A percentile compares a stretch with the other conserved stretches of the same genome.
These are phyloP conservation scores for Drosophila melanosoma DNA, from an alignment of 2,888 invertebrate genomes.

Conservation along the genomic window DNA sequence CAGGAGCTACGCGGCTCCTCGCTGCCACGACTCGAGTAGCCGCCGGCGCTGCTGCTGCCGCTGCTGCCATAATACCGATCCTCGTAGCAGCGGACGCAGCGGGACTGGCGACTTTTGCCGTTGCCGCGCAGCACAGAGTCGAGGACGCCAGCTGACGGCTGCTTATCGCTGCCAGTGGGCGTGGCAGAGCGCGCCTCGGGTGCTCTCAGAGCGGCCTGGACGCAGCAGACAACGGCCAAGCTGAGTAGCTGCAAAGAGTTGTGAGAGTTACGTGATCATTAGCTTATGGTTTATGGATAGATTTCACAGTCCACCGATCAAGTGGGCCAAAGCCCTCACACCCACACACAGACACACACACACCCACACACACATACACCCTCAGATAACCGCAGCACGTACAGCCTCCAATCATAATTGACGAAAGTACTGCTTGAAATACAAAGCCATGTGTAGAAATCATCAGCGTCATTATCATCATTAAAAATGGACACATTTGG, in stretches of 20 bases:
- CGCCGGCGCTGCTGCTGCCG: conserved; percentile 35
- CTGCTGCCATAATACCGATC: conserved; percentile 64
- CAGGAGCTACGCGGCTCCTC: conserved; percentile 80
- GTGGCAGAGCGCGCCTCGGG: conserved; percentile 62
- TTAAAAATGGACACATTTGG: conserved; percentile 72
- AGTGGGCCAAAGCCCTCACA: conserved; percentile 68
- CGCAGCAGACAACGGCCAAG: conserved; percentile 53
- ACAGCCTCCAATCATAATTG: conserved; percentile 76
- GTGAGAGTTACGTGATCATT: conserved; percentile 55
- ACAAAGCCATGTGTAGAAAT: conserved; percentile 55
- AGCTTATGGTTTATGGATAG: conserved; percentile 70
- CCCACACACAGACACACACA: conserved; percentile 8
- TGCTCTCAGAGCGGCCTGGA: conserved; percentile 42
- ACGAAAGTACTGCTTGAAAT: conserved; percentile 59
- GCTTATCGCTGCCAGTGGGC: conserved; percentile 29
- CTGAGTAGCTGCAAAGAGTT: conserved; percentile 55
- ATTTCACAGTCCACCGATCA: conserved; percentile 74
- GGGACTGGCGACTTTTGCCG: conserved; percentile 82
- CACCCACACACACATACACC: conserved; percentile 4
- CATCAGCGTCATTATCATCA: conserved; percentile 65
- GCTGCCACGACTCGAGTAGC: conserved; percentile 72
- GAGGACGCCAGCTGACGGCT: conserved; percentile 54
- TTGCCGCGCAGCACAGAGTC: conserved; percentile 69
- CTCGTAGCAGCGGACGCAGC: conserved; percentile 84
- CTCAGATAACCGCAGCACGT: background rate